Base-by-base conservation (phyloP, 2,797 vertebrate genomes). In the Phataginus tetradactyla region DNA sequence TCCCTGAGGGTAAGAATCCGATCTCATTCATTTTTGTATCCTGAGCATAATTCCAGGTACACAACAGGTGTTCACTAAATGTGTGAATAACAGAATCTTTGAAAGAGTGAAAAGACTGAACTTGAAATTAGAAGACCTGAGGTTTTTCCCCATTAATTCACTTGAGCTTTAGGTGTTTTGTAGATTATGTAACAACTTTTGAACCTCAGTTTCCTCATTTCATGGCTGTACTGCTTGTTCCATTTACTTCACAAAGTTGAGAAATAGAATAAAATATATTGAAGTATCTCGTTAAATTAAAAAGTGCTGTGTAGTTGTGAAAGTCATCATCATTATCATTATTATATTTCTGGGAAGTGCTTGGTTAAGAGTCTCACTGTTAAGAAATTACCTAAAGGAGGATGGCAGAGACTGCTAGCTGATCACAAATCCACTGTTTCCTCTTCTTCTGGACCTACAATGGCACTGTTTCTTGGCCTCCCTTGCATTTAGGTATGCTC, bases 221-320 rank as follows among this genome's bases (percentile, higher is more conserved):
- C 27, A 25, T 51, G 34, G 4, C 7, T 90, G 13, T 77, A 77
- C 55, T 90, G 6, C 34, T 93, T 80, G 20, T 85, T 94, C 13
- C 37, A 77, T 84, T 90, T 86, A 95, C 55, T 96, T 93, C n/a
- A 95, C 51, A 74, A 85, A 92, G 59, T 79, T 95, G 75, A 91
- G 64, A 93, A 88, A 64, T 80, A 81, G 66, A 75, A 79, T 91
- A 91, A 86, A 93, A 55, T 94, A 55, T 13, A 1, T 72, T 74
- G 61, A 75, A 90, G 68, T 83, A 49, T 84, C 80, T 86, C 86
- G 12, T 84, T 79, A 90, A 96, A 85, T 93, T 93, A 64, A 45
- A 86, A 84, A 61, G 9, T 86, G 55, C 61, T 45, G 5, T 77
- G 21, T 34, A 81, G 17, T 90, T 94, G 32, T 81, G 80, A 97